Evolutionary conservation across 2,888 invertebrate species (phyloP), one percentile per base, ranked within the genome.

Genomic region (Drosophila picticornis): DNA sequence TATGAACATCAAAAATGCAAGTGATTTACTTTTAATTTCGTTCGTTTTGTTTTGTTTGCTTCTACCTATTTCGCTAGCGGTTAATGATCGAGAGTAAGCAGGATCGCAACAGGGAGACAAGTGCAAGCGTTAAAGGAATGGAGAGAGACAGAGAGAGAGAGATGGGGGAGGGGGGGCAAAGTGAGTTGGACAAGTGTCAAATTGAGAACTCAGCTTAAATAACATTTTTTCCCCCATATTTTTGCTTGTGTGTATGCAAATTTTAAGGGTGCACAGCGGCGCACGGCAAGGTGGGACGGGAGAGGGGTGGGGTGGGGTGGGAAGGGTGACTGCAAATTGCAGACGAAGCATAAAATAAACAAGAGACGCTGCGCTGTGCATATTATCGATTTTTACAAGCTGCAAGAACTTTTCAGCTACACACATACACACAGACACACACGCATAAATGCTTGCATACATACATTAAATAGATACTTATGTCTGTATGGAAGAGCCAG

Each of bases 331-430:
- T 86, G 88, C 64, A 83, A 90, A 85, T 86, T 90, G 85, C 85
- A 85, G 90, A 85, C 85, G 90, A 85, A 90, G 90, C 85, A 90
- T 90, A 90, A 90, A 85, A 90, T 90, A 90, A 85, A 85, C 90
- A 85, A 86, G 82, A 84, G 77, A 75, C 86, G 75, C 75, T 76
- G 73, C 80, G 75, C 75, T 79, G 51, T 82, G 80, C 80, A 82
- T 72, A 80, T 82, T 85, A 85, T 85, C 84, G 85, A 85, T 85
- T 85, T 85, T 85, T 85, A 72, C 80, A 90, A 82, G 83, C 85
- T 84, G 85, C 77, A 72, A 88, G 88, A 88, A 83, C 82, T 74
- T 86, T 84, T 70, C 57, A 81, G 72, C 70, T 58, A 75, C 64
- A 57, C 64, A 63, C 62, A 77, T 57, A 82, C 51, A 67, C n/a